Base-by-base conservation (phyloP, 2,797 vertebrate genomes). In the Notamacropus eugenii region DNA sequence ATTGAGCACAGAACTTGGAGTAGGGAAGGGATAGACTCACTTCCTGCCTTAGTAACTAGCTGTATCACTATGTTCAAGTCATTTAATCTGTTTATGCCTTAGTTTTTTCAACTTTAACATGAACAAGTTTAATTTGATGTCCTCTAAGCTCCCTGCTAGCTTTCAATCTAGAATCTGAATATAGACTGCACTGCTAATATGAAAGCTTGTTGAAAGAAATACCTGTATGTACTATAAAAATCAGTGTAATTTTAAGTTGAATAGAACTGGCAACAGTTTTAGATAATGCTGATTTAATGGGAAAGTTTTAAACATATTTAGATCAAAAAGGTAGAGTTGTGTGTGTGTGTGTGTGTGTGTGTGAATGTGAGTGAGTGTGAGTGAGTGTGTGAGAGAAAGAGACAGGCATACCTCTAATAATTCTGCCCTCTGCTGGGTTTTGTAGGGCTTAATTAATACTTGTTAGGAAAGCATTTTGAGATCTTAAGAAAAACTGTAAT, bases 401-500 rank as follows among this genome's bases (percentile, higher is more conserved):
- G 55, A 62, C 74, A 82, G n/a, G 6, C 19, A 82, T 82, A 46
- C 74, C 40, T 82, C 74, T 91, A 91, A 91, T 54, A 54, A 91
- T 91, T 52, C 90, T 91, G 11, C 50, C 27, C 90, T 91, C 90
- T 54, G 50, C 50, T 91, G 50, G 50, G 90, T 40, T 52, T 91
- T 54, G 90, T 91, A 54, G 90, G 90, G 52, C 52, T 91, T 91
- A 91, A 91, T 91, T 91, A 91, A 91, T 91, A 91, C 90, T 54
- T 91, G 90, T 52, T 91, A 54, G 28, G 50, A 34, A 91, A 34
- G 90, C 90, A 54, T 52, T 91, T 91, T 29, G 90, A 91, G 90
- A 91, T 40, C 52, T 91, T 22, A 34, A 54, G 90, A 54, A 54
- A 91, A 54, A 52, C 90, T 91, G 46, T 90, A 91, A 91, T 91